These are phyloP conservation scores for Ricordea florida DNA, from an alignment of 92 coral and sea anemone genomes.

Conservation along the genomic window DNA sequence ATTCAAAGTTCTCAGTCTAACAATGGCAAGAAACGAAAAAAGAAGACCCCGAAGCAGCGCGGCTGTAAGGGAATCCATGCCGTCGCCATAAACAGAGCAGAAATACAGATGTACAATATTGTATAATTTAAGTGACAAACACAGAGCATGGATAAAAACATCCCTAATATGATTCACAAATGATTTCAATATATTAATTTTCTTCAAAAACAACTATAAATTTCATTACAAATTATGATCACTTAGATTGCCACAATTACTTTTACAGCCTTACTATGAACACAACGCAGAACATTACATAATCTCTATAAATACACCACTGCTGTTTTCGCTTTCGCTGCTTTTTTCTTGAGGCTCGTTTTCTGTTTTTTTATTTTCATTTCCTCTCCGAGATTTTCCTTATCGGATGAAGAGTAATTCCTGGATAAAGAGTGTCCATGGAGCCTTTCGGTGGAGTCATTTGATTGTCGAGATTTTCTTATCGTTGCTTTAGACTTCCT, in stretches of 20 bases:
- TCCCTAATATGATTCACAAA: neutral
- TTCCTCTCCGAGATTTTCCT: neutral
- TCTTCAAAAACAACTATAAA: too few relatives aligned
- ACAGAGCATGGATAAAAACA: neutral
- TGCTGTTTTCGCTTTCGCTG: constrained; percentile 7
- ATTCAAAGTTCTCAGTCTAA: too few relatives aligned
- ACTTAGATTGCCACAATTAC: too few relatives aligned
- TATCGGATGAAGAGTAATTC: neutral
- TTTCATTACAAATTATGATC: too few relatives aligned
- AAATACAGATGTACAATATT: neutral
- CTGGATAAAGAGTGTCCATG: neutral
- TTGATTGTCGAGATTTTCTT: too few relatives aligned
- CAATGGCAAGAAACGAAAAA: too few relatives aligned
- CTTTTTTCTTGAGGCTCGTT: neutral
- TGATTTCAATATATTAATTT: too few relatives aligned
- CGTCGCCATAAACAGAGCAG: neutral
- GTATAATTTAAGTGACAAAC: neutral
- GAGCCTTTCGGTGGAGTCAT: too few relatives aligned
- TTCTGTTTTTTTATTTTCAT: neutral
- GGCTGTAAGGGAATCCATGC: too few relatives aligned
- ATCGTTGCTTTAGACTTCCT: too few relatives aligned
- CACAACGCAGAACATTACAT: neutral
- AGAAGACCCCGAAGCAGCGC: too few relatives aligned
- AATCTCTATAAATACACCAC: constrained; percentile 26
- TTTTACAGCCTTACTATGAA: too few relatives aligned